Conservation (phyloP, 2,888 invertebrate species). For the Heliconius aoede region DNA sequence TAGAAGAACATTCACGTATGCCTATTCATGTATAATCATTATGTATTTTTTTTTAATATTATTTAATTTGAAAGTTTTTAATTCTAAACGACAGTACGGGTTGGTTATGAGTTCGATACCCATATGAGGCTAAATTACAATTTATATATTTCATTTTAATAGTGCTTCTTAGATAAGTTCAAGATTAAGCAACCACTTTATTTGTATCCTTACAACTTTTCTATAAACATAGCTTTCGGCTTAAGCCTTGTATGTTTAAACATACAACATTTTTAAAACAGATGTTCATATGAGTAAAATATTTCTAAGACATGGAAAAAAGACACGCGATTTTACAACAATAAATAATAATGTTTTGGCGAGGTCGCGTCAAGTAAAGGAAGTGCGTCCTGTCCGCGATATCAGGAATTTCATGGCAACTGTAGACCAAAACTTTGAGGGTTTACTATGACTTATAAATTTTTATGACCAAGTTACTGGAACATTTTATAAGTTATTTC, state of each 20-base stretch:
- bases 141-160: no score
- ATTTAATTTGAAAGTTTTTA: no score
- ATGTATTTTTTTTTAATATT: no score
- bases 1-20: neutral
- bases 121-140: no score
- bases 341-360: slow-evolving; percentile 3
- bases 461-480: slow-evolving; percentile 51
- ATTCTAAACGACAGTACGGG: no score
- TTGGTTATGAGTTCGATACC: neutral
- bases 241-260: neutral
- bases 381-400: slow-evolving; percentile 32
- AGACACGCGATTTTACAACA: neutral
- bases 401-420: slow-evolving; percentile 44
- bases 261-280: neutral
- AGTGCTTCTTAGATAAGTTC: no score
- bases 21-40: neutral
- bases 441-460: slow-evolving; percentile 49
- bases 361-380: neutral
- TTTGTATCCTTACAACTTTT: no score
- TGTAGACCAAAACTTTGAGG: slow-evolving; percentile 47
- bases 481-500: slow-evolving; percentile 38
- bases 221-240: no score
- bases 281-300: neutral
- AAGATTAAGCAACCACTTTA: no score
- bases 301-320: neutral